phyloP scores from a whole-genome alignment of 2,797 vertebrate species.

The Catharus ustulatus region DNA sequence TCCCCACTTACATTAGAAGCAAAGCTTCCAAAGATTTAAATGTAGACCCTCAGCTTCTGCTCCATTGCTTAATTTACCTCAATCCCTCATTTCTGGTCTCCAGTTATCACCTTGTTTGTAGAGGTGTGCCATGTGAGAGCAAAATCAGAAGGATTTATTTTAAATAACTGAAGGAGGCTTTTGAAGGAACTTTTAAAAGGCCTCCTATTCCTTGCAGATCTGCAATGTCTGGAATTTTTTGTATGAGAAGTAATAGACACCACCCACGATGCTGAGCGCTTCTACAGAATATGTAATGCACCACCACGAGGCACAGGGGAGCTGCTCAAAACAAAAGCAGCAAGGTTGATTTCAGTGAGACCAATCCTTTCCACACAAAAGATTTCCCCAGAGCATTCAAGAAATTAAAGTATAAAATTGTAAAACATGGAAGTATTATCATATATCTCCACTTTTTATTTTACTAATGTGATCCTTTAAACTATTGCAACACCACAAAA shows the following conservation, averaged over 20 bases:
- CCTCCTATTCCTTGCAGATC: constrained; percentile 31
- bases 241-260: constrained; percentile 44
- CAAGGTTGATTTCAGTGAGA: neutral
- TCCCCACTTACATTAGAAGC: neutral
- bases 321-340: constrained; percentile 16
- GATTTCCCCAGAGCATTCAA: neutral
- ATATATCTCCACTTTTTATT: neutral
- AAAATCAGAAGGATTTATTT: constrained; percentile 11
- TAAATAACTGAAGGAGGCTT: neutral
- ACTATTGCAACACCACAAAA: neutral
- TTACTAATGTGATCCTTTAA: neutral
- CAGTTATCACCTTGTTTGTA: neutral
- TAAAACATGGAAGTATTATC: neutral
- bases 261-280: constrained; percentile 52
- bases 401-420: neutral
- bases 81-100: neutral
- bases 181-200: constrained; percentile 7
- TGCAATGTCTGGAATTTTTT: constrained; percentile 52
- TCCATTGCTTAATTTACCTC: neutral
- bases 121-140: neutral
- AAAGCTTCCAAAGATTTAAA: neutral
- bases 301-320: constrained; percentile 9
- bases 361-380: neutral
- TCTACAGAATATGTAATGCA: constrained; percentile 31
- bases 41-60: neutral